Percentiles rank a stretch among this genome's conserved stretches.
phyloP scores from a whole-genome alignment of 2,888 invertebrate species.

The Spisula subtruncata region DNA sequence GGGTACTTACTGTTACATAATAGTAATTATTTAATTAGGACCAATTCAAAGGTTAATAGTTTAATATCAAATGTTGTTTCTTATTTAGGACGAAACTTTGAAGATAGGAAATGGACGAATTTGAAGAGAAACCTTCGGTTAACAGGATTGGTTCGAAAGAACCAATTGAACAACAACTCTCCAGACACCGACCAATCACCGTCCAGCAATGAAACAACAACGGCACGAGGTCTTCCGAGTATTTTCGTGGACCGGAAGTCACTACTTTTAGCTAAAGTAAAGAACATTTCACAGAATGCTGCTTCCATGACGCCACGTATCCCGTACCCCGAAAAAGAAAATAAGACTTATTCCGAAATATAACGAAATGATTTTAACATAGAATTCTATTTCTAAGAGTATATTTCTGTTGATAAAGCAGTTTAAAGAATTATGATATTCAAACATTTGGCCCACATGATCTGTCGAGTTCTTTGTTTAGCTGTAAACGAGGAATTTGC shows the following conservation, averaged over 20 bases:
- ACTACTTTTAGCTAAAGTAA: slow-evolving; percentile 1
- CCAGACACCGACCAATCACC: neutral
- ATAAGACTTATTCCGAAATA: slow-evolving; percentile 53
- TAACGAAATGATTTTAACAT: no score
- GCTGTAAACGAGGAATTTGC: no score
- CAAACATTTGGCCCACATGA: no score
- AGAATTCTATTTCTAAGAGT: no score
- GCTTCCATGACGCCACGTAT: slow-evolving; percentile 10
- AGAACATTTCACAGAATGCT: neutral
- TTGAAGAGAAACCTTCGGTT: slow-evolving; percentile 62
- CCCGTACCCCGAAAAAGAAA: neutral
- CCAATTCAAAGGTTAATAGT: no score
- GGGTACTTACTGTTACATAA: no score
- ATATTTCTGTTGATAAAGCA: no score
- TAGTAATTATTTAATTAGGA: no score
- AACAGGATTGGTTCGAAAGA: slow-evolving; percentile 35
- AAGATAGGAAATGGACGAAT: slow-evolving; percentile 55
- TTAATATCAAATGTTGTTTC: neutral
- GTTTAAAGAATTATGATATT: no score
- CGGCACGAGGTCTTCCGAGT: slow-evolving; percentile 15
- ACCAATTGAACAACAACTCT: neutral
- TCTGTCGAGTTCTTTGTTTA: no score
- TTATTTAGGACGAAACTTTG: slow-evolving; percentile 17
- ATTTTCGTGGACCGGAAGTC: slow-evolving; percentile 34
- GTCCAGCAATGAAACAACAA: neutral